Conservation (phyloP, 2,797 vertebrate genomes). For the Austrolebias charrua region DNA sequence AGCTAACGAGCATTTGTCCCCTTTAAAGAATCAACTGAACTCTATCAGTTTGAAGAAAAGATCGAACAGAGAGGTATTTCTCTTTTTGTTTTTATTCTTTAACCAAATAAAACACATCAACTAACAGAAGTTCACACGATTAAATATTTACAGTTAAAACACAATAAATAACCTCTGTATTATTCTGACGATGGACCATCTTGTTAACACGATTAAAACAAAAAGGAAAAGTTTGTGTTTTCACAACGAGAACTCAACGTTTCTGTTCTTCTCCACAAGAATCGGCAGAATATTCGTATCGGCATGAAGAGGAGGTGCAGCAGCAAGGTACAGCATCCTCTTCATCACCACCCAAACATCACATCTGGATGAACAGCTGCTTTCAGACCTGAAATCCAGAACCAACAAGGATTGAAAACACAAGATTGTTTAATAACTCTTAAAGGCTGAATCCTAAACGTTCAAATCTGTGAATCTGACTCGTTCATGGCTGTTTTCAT, state of each 20-base stretch:
- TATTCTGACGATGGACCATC: too few relatives aligned
- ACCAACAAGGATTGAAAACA: background rate
- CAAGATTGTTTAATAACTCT: too few relatives aligned
- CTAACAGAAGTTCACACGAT: too few relatives aligned
- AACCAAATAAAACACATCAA: background rate
- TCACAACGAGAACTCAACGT: background rate
- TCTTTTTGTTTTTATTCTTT: background rate
- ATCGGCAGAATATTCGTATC: conserved; percentile 55
- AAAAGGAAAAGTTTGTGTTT: background rate
- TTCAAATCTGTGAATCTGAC: background rate
- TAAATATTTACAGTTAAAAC: too few relatives aligned
- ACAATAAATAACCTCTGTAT: too few relatives aligned
- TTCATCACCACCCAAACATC: conserved; percentile 23
- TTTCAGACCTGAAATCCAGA: background rate
- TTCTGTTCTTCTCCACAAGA: conserved; percentile 43
- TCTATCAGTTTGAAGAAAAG: conserved; percentile 77
- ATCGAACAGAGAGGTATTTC: conserved; percentile 74
- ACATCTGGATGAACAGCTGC: conserved; percentile 22
- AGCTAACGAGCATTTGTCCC: conserved; percentile 31
- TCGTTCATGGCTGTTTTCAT: background rate
- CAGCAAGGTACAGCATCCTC: conserved; percentile 57
- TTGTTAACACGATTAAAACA: too few relatives aligned
- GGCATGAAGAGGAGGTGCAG: conserved; percentile 56
- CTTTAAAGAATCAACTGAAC: conserved; percentile 76
- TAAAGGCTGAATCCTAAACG: too few relatives aligned